A percentile compares a stretch with the other conserved stretches of the same genome.
Conservation (phyloP, 2,113 vertebrate species). For the Sarotherodon lohbergeri region DNA sequence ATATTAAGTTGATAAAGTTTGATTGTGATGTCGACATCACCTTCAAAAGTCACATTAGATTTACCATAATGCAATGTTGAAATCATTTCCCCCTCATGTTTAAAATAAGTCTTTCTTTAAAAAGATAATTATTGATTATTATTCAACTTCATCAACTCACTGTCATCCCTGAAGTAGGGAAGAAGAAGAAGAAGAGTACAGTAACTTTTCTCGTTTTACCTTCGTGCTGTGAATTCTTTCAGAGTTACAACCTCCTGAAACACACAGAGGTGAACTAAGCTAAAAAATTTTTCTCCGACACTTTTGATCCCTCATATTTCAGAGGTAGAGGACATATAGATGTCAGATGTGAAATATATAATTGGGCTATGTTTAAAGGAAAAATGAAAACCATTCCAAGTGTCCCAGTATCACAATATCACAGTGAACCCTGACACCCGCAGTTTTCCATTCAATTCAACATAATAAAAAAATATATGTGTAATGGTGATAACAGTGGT, state of each 20-base stretch:
- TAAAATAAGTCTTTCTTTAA: background rate
- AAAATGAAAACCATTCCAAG: no score
- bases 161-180: background rate
- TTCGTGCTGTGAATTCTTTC: background rate
- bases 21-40: background rate
- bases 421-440: no score
- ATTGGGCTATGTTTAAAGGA: background rate
- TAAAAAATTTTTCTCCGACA: background rate
- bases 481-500: no score
- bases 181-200: background rate
- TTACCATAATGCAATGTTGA: background rate
- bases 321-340: background rate
- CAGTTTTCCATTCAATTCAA: no score
- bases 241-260: background rate
- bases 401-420: no score
- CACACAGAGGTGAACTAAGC: background rate
- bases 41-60: background rate
- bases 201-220: background rate
- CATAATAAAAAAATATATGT: no score
- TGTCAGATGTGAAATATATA: background rate
- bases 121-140: background rate
- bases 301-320: background rate
- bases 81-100: background rate
- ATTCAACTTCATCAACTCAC: background rate
- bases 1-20: background rate